Evolutionary conservation across 35 echinoderm and acorn worm genomes (phyloP), one percentile per base, ranked within the genome.

Genomic region (Chiridota heheva): DNA sequence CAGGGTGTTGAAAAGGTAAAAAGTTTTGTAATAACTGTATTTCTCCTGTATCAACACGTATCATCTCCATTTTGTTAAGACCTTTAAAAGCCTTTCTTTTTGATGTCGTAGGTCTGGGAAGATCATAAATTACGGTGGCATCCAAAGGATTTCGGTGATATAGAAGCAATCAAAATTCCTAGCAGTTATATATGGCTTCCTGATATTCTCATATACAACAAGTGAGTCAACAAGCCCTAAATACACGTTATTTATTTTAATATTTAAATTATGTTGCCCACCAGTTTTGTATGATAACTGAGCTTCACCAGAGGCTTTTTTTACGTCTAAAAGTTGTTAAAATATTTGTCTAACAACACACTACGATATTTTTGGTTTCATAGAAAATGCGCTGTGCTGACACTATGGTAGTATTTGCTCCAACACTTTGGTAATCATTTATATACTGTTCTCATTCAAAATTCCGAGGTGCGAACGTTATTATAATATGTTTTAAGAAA

Each of bases 201-300:
- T 39, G 95, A 98, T 77, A 91, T 92, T 16, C 73, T 98, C 5
- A 91, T 98, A 18, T 98, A 91, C 40, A 98, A 98, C 69, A 98
- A 98, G 95, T 98, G 77, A 91, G 95, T 84, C 4, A 40, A 65
- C 13, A 34, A 31, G 32, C 40, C 22, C 65, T 69, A 18, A 43
- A 39, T 8, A 72, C 40, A 18, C 31, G 17, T 66, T 66, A 66
- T 66, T 51, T 51, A 12, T 51, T 12, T 51, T 12, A 12, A 12
- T 51, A 12, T 51, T 51, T 12, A 51, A 51, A 51, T 12, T 51
- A 12, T 51, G 22, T 12, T 12, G 22, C 47, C 10, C 22, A 10
- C 22, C 22, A 12, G 22, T 22, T 22, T 22, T 12, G 47, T 10
- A 51, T 51, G n/a, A n/a, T n/a, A n/a, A n/a, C n/a, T n/a, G n/a